Evolutionary conservation across 2,797 vertebrate genomes (phyloP).

Genomic region (Erethizon dorsatum): DNA sequence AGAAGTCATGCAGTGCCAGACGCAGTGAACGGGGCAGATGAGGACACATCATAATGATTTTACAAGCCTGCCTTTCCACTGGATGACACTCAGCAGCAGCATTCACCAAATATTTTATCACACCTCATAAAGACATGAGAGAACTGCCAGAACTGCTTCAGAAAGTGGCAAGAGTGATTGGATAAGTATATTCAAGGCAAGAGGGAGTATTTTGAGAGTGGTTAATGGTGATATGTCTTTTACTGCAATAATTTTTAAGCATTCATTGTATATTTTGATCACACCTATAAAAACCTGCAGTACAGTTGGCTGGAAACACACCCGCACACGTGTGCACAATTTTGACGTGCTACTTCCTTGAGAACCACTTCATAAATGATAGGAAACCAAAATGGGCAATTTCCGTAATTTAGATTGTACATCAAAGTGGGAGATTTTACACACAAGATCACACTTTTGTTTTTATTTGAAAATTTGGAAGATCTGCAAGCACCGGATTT

Average conservation of each 20-base stretch:
- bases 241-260: neutral
- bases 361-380: constrained; percentile 16
- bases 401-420: neutral
- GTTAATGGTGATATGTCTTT: neutral
- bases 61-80: neutral
- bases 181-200: neutral
- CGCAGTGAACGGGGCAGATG: neutral
- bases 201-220: neutral
- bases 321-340: neutral
- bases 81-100: neutral
- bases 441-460: neutral
- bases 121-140: neutral
- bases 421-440: neutral
- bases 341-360: neutral
- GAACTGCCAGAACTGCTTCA: neutral
- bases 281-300: neutral
- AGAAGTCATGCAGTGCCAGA: neutral
- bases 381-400: neutral
- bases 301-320: neutral
- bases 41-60: neutral
- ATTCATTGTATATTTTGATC: neutral
- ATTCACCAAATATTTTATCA: neutral
- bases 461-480: constrained; percentile 17
- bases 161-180: neutral
- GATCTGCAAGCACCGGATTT: neutral